These are phyloP conservation scores for Mnemiopsis leidyi DNA, from an alignment of 37 sponge, comb jelly and placozoan genomes.

Conservation along the genomic window DNA sequence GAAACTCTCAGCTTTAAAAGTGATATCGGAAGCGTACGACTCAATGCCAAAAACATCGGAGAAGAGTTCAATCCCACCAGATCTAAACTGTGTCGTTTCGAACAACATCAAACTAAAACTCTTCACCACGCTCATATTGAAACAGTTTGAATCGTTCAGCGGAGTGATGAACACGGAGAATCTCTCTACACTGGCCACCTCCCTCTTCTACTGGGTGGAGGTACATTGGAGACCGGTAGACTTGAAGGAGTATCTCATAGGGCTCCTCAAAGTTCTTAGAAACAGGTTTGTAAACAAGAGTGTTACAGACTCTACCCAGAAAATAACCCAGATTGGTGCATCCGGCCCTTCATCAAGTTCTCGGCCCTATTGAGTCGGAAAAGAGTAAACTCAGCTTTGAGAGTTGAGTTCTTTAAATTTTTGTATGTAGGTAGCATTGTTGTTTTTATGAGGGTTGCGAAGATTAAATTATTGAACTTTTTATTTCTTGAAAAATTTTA, in stretches of 20 bases:
- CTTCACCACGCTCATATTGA: constrained; percentile 40
- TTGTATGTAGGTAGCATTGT: too few relatives aligned
- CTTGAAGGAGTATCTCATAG: constrained; percentile 49
- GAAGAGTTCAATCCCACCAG: constrained; percentile 25
- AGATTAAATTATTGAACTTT: too few relatives aligned
- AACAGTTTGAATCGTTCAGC: constrained; percentile 51
- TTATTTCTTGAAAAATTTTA: too few relatives aligned
- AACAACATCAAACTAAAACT: constrained; percentile 42
- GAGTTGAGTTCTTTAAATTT: too few relatives aligned
- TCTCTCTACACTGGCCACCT: background rate
- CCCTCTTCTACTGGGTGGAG: constrained; percentile 61
- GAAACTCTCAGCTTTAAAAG: constrained; percentile 14
- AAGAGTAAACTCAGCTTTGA: background rate
- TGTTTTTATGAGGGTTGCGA: too few relatives aligned
- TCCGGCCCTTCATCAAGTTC: background rate
- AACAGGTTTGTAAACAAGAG: constrained; percentile 60
- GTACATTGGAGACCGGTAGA: constrained; percentile 63
- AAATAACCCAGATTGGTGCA: background rate
- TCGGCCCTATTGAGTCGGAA: background rate
- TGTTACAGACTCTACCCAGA: background rate
- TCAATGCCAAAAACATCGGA: constrained; percentile 41
- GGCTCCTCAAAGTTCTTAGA: constrained; percentile 3
- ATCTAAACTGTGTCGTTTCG: constrained; percentile 35
- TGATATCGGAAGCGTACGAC: constrained; percentile 24
- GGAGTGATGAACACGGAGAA: constrained; percentile 58